Conservation (phyloP, 2,797 vertebrate species). For the Crax fasciolata region DNA sequence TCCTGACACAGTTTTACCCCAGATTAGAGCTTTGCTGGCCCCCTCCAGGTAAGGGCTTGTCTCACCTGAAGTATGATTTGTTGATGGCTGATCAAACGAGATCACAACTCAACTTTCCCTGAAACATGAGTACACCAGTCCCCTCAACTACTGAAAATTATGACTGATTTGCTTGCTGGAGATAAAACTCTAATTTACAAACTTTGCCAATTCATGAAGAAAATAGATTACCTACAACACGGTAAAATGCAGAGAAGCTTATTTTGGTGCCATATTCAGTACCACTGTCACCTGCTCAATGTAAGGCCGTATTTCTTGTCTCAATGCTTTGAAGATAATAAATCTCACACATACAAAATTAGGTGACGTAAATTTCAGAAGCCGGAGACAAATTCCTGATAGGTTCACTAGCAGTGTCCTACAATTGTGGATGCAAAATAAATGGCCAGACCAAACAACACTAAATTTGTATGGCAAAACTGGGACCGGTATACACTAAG, state of each 20-base stretch:
- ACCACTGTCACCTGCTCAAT: neutral
- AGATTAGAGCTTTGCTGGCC: neutral
- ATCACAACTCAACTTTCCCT: neutral
- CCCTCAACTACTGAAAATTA: neutral
- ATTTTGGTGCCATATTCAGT: neutral
- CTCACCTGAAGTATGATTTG: neutral
- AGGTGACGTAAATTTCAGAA: neutral
- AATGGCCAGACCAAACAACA: neutral
- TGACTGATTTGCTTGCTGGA: neutral
- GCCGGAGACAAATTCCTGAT: neutral
- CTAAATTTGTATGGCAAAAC: neutral
- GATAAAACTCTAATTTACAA: neutral
- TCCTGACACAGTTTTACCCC: neutral
- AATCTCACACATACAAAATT: neutral
- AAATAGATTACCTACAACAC: neutral
- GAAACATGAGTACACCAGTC: fast-evolving
- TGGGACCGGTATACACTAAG: neutral
- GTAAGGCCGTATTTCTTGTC: neutral
- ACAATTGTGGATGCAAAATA: neutral
- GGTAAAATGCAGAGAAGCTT: neutral
- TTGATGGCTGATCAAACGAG: neutral
- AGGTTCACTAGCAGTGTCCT: neutral
- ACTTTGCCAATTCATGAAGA: neutral
- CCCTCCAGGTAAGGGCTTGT: fast-evolving
- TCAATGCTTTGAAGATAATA: neutral